phyloP scores from a whole-genome alignment of 2,888 invertebrate species.

The Acanthosepion lycidas region DNA sequence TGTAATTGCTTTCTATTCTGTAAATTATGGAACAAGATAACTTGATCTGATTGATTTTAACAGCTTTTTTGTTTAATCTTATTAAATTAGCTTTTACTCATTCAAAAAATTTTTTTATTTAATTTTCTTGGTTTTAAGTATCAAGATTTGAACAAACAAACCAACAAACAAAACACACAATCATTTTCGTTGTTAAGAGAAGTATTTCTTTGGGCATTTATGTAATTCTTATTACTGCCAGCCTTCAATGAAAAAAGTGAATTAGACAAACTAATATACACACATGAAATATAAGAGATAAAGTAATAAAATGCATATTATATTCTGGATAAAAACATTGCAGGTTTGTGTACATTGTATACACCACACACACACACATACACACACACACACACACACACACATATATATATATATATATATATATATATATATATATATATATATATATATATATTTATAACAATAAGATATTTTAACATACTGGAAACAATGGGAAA shows the following conservation, averaged over 20 bases:
- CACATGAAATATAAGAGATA: not conserved
- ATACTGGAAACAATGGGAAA: not conserved
- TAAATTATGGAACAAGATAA: not conserved
- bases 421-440: not conserved
- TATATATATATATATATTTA: not conserved
- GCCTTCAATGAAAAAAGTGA: not conserved
- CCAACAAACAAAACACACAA: slow-evolving; percentile 9
- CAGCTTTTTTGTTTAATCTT: not conserved
- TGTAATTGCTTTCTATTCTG: not conserved
- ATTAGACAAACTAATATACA: not conserved
- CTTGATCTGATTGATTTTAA: not conserved
- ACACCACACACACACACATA: not conserved
- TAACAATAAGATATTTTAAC: not conserved
- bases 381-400: not conserved
- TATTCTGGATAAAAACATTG: not conserved
- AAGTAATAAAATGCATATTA: slow-evolving; percentile 22
- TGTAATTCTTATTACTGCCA: slow-evolving; percentile 9
- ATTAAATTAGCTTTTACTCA: not conserved
- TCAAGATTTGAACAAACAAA: slow-evolving; percentile 2
- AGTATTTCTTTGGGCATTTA: slow-evolving; percentile 21
- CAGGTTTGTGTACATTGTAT: slow-evolving; percentile 33
- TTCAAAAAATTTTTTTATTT: not conserved
- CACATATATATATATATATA: not conserved
- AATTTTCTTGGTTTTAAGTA: not conserved
- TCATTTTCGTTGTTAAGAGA: slow-evolving; percentile 16